A percentile compares a stretch with the other conserved stretches of the same genome.
These are phyloP conservation scores for Chrysodeixis includens DNA, from an alignment of 2,888 invertebrate species.

Conservation along the genomic window DNA sequence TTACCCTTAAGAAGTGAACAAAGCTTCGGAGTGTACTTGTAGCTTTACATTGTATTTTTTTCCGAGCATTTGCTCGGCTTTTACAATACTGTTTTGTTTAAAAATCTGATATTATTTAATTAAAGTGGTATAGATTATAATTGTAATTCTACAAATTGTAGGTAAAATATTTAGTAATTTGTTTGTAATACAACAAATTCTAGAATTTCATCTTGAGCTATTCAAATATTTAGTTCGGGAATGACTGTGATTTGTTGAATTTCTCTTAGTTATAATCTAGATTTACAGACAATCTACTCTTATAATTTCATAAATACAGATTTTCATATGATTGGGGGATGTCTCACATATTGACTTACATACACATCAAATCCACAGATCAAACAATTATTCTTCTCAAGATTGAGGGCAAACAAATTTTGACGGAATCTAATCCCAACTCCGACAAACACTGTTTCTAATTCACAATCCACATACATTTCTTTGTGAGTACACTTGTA, in stretches of 20 bases:
- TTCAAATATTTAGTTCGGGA: no score
- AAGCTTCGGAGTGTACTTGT: constrained; percentile 17
- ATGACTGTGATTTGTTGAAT: no score
- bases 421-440: constrained; percentile 42
- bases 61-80: not conserved
- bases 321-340: not conserved
- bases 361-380: constrained; percentile 34
- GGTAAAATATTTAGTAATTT: no score
- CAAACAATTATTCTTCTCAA: constrained; percentile 41
- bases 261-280: no score
- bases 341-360: constrained; percentile 27
- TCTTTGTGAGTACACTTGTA: constrained; percentile 9
- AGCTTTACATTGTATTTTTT: constrained; percentile 20
- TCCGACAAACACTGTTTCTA: constrained; percentile 36
- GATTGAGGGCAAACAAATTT: constrained; percentile 49
- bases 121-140: no score
- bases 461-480: constrained; percentile 29
- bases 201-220: no score
- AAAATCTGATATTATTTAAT: not conserved
- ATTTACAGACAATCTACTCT: no score
- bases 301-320: no score
- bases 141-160: no score
- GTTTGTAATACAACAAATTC: no score
- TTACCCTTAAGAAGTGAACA: constrained; percentile 36
- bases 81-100: not conserved